phyloP scores from a whole-genome alignment of 2,888 invertebrate species.

The Tridacna crocea region DNA sequence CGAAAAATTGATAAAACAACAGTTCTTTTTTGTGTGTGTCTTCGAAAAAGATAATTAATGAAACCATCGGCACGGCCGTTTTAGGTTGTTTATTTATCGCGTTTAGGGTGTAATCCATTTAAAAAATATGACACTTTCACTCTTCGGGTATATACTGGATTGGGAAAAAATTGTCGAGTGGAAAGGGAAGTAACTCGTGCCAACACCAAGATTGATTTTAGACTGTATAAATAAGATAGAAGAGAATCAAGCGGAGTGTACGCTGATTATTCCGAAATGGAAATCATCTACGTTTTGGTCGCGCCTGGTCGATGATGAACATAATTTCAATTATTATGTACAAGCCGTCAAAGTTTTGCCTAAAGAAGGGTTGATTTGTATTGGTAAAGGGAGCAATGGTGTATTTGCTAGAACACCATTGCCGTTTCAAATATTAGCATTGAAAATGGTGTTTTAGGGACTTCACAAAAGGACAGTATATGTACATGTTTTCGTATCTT shows the following conservation, averaged over 20 bases:
- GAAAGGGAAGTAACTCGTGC: too few relatives aligned
- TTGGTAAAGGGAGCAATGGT: conserved; percentile 42
- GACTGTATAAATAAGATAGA: conserved; percentile 37
- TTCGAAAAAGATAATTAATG: too few relatives aligned
- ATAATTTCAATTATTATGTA: conserved; percentile 14
- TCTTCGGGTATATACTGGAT: too few relatives aligned
- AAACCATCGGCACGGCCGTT: too few relatives aligned
- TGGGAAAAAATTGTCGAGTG: too few relatives aligned
- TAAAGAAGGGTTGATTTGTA: conserved; percentile 16
- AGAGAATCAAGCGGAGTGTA: conserved; percentile 32
- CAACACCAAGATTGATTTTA: conserved; percentile 43
- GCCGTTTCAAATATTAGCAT: conserved; percentile 20
- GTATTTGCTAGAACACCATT: conserved; percentile 35
- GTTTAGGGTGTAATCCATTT: too few relatives aligned
- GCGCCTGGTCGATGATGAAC: conserved; percentile 19
- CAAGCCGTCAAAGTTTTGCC: conserved; percentile 20
- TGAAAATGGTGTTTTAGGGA: neutral
- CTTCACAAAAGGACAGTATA: too few relatives aligned
- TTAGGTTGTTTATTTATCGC: too few relatives aligned
- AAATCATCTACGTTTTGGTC: conserved; percentile 47
- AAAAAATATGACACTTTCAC: too few relatives aligned
- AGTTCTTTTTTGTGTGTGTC: too few relatives aligned
- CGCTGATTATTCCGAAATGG: conserved; percentile 38
- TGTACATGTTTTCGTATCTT: neutral
- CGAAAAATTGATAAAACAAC: too few relatives aligned